Evolutionary conservation across 2,888 invertebrate species (phyloP).

Genomic region (Shargacucullia verbasci): DNA sequence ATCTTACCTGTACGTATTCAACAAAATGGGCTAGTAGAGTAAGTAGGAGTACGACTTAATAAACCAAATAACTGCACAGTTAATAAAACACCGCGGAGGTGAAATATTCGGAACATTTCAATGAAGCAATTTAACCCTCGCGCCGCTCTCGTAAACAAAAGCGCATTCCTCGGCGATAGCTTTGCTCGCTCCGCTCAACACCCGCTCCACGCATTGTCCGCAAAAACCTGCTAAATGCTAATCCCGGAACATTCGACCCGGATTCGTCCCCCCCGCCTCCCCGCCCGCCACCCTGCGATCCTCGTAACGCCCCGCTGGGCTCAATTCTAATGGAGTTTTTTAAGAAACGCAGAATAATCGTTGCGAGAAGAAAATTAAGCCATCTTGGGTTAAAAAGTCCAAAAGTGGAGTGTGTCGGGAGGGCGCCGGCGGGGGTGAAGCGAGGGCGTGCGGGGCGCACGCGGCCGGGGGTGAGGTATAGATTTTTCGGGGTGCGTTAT

Average conservation of each 20-base stretch:
- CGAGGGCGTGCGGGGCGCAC: constrained; percentile 29
- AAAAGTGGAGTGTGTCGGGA: constrained; percentile 70
- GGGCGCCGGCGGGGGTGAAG: constrained; percentile 39
- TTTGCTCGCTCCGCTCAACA: constrained; percentile 28
- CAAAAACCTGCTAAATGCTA: constrained; percentile 71
- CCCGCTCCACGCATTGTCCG: constrained; percentile 65
- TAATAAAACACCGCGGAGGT: constrained; percentile 45
- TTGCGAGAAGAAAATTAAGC: constrained; percentile 83
- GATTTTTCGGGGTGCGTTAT: constrained; percentile 79
- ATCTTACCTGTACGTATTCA: not conserved
- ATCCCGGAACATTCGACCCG: constrained; percentile 64
- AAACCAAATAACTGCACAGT: constrained; percentile 48
- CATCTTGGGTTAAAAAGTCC: constrained; percentile 86
- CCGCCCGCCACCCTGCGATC: constrained; percentile 44
- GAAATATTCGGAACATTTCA: constrained; percentile 54
- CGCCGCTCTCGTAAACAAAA: constrained; percentile 57
- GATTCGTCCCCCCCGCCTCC: constrained; percentile 36
- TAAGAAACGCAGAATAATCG: constrained; percentile 76
- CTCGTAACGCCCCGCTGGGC: constrained; percentile 57
- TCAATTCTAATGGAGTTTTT: constrained; percentile 79
- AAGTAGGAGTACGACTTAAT: constrained; percentile 37
- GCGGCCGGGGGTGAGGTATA: constrained; percentile 66
- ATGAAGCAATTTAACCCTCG: constrained; percentile 61
- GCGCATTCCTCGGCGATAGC: constrained; percentile 55
- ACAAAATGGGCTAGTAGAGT: constrained; percentile 14